Evolutionary conservation across 2,888 invertebrate genomes (phyloP).

Genomic region (Acronicta psi): DNA sequence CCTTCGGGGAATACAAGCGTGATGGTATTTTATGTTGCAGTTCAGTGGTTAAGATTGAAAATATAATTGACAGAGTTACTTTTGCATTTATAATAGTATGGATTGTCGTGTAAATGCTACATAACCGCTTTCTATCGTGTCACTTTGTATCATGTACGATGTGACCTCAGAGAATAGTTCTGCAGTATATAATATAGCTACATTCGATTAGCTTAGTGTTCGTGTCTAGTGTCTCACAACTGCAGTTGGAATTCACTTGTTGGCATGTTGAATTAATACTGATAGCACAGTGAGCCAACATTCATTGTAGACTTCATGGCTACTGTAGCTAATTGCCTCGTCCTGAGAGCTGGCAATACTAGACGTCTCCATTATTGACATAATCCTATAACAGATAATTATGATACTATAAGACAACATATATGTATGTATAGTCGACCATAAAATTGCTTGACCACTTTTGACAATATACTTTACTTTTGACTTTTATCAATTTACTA

Average conservation of each 20-base stretch:
- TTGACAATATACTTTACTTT: too few species aligned
- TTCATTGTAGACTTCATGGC: conserved; percentile 26
- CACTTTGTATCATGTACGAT: conserved; percentile 1
- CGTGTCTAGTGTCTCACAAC: conserved; percentile 25
- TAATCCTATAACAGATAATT: conserved; percentile 17
- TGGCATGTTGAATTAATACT: conserved; percentile 44
- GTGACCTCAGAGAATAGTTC: conserved; percentile 8
- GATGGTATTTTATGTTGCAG: too few species aligned
- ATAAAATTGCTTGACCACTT: too few species aligned
- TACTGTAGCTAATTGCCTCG: conserved; percentile 20
- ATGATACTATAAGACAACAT: not conserved
- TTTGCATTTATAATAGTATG: too few species aligned
- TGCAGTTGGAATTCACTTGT: conserved; percentile 42
- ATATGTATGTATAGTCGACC: too few species aligned
- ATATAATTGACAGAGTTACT: too few species aligned
- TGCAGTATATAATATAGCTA: conserved; percentile 23
- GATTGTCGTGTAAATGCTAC: not conserved
- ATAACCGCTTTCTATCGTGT: conserved; percentile 1
- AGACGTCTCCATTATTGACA: not conserved
- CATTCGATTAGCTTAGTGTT: conserved; percentile 43
- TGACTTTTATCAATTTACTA: too few species aligned
- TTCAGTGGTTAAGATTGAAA: too few species aligned
- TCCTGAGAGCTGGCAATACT: conserved; percentile 2
- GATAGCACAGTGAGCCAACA: conserved; percentile 26
- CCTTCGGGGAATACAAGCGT: too few species aligned